Evolutionary conservation across 2,888 invertebrate genomes (phyloP).

Genomic region (Drosophila peninsularis): DNA sequence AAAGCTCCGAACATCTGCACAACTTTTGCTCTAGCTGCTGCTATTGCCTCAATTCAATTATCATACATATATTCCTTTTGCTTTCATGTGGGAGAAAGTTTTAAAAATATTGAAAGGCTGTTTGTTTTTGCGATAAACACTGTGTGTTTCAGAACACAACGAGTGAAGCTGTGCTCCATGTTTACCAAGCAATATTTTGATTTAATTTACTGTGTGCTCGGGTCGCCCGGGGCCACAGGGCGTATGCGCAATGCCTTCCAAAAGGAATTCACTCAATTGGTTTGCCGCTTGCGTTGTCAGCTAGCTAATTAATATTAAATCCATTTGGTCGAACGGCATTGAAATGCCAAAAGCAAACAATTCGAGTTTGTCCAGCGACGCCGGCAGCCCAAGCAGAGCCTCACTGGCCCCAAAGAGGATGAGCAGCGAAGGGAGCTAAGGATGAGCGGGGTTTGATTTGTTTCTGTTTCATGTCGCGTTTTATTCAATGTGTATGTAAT

Average conservation of each 20-base stretch:
- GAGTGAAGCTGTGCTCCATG: slow-evolving; percentile 9
- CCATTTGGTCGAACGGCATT: slow-evolving; percentile 63
- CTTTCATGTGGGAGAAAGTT: slow-evolving; percentile 29
- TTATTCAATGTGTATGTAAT: slow-evolving; percentile 72
- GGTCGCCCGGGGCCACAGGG: slow-evolving; percentile 1
- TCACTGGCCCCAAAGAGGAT: background rate
- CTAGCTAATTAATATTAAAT: slow-evolving; percentile 74
- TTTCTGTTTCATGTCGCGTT: slow-evolving; percentile 62
- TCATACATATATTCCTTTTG: slow-evolving; percentile 40
- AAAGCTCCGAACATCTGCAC: no score
- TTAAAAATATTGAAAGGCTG: background rate
- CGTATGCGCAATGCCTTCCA: slow-evolving; percentile 38
- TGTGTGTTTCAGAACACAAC: slow-evolving; percentile 9
- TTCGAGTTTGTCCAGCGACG: slow-evolving; percentile 17
- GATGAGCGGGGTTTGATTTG: slow-evolving; percentile 17
- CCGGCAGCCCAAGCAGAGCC: background rate
- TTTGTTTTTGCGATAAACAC: slow-evolving; percentile 31
- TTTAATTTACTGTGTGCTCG: slow-evolving; percentile 41
- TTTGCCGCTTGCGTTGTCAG: slow-evolving; percentile 45
- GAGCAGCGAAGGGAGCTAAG: background rate
- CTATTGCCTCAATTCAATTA: slow-evolving; percentile 41
- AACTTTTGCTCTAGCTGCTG: slow-evolving; percentile 6
- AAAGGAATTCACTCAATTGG: slow-evolving; percentile 17
- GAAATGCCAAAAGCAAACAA: slow-evolving; percentile 68
- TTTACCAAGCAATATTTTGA: slow-evolving; percentile 39